These are phyloP conservation scores for Brienomyrus brachyistius DNA, from an alignment of 2,113 vertebrate genomes.

Conservation along the genomic window DNA sequence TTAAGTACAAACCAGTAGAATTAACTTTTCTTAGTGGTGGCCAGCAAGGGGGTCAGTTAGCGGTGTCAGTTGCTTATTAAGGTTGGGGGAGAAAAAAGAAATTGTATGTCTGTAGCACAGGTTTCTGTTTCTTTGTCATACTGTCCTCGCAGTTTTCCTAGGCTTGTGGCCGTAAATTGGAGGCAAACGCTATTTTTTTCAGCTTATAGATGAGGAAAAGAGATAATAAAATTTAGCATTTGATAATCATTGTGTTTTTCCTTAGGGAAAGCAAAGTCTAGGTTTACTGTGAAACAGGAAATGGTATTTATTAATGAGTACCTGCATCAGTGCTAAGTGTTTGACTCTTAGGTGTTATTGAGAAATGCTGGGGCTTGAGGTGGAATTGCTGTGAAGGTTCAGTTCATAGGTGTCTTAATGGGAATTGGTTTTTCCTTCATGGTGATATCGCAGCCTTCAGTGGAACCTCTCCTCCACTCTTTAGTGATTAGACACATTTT, in stretches of 20 bases:
- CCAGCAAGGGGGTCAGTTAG: background rate
- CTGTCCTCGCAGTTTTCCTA: background rate
- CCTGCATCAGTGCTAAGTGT: background rate
- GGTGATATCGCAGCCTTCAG: background rate
- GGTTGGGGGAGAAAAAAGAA: background rate
- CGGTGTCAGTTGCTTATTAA: background rate
- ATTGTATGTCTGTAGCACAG: background rate
- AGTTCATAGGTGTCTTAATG: background rate
- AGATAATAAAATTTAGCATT: constrained; percentile 6
- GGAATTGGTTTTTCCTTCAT: background rate
- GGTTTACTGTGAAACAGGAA: constrained; percentile 6
- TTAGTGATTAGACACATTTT: background rate
- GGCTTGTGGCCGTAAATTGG: background rate
- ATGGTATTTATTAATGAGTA: background rate
- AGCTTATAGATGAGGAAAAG: background rate
- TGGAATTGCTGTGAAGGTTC: background rate
- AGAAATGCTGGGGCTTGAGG: background rate
- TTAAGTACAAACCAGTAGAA: background rate
- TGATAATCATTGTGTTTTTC: constrained; percentile 7
- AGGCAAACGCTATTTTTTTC: background rate
- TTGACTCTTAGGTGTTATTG: constrained; percentile 1
- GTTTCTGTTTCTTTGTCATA: background rate
- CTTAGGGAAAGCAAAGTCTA: background rate
- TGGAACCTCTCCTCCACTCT: background rate
- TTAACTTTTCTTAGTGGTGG: background rate